Evolutionary conservation across 2,113 vertebrate species (phyloP), one percentile per base, ranked within the genome.

Genomic region (Ochotona princeps): DNA sequence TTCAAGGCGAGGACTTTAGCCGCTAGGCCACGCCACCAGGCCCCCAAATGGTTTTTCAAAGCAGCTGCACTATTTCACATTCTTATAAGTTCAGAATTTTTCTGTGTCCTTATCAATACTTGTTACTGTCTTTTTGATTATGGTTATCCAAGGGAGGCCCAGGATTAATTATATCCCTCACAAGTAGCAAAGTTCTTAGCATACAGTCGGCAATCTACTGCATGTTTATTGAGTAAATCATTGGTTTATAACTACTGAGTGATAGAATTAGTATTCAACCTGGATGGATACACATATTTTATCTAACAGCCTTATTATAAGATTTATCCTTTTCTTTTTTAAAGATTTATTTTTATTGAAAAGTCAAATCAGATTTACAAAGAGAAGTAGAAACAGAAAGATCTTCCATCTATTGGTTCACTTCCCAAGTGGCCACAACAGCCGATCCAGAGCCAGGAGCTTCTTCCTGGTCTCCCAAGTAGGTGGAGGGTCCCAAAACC

Each of bases 271-370:
- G 61, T 47, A 66, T 73, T 87, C 63, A 83, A 66, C 30, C 12
- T 0, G 25, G 25, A 26, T 83, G 61, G 13, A 20, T 57, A 57
- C 38, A 44, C 38, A 44, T 44, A 44, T 87, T 90, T 79, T 84
- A 85, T 51, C 28, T 93, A 78, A 88, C 44, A 73, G n/a, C 78
- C 66, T 76, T 83, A 72, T 83, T 86, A 83, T 32, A 57, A 69
- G 14, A 12, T 38, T 44, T 44, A 44, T 44, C 38, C 38, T 44
- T 44, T 44, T 44, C 6, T 44, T 44, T 44, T 44, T n/a, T n/a
- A n/a, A 44, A 44, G 38, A 44, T 44, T 44, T 44, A 44, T 44
- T 44, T 44, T 44, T 44, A 44, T 44, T 44, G 38, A 6, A 44
- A 44, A 44, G 38, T 44, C 38, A 44, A 44, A 44, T 44, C 38